phyloP scores from a whole-genome alignment of 2,113 vertebrate genomes.

The Ancistrus triradiatus region DNA sequence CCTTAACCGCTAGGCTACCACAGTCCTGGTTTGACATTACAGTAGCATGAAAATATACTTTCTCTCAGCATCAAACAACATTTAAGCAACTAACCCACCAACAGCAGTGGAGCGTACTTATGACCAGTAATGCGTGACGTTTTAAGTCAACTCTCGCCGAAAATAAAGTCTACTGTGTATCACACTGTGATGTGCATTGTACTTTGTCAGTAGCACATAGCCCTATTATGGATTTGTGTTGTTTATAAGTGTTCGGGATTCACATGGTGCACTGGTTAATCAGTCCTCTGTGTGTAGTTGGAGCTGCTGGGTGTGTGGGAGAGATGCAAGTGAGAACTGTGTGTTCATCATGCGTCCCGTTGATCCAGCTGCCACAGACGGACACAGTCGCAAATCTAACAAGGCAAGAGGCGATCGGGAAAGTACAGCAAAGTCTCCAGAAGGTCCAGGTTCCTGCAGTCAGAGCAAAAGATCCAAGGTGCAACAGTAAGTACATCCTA shows the following conservation, averaged over 20 bases:
- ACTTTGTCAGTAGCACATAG: too few relatives aligned
- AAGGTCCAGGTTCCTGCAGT: constrained; percentile 1
- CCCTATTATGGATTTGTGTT: background rate
- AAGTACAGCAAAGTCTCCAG: background rate
- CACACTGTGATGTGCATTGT: background rate
- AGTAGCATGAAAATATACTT: too few relatives aligned
- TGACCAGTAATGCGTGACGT: too few relatives aligned
- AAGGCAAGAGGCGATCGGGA: constrained; percentile 5
- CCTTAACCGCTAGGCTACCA: too few relatives aligned
- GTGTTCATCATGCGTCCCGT: constrained; percentile 1
- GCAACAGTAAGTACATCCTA: constrained; percentile 2
- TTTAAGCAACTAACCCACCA: too few relatives aligned
- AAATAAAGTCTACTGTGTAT: background rate
- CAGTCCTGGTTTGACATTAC: too few relatives aligned
- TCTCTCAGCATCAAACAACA: too few relatives aligned
- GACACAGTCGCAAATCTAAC: background rate
- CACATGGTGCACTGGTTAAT: background rate
- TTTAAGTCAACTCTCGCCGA: too few relatives aligned
- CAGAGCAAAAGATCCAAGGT: constrained; percentile 30
- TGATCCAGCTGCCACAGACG: background rate
- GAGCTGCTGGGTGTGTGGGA: background rate
- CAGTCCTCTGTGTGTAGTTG: background rate
- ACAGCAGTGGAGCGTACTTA: too few relatives aligned
- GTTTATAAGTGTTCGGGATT: background rate
- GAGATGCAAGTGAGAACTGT: constrained; percentile 6